Base-by-base conservation (phyloP, 1,140 invertebrate genomes). In the Zaprionus vittiger region DNA sequence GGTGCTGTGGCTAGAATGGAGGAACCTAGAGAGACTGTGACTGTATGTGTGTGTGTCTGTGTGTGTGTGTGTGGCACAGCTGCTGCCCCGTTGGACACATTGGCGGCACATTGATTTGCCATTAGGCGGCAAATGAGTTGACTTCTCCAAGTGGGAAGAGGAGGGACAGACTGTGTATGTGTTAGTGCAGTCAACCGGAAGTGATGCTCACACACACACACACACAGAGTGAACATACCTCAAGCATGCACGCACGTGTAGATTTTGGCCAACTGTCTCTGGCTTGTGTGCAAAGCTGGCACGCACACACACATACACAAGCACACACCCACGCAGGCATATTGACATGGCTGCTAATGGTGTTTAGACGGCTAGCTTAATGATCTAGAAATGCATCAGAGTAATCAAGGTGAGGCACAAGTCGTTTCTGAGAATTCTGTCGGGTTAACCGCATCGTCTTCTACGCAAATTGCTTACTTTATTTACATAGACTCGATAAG, bases 311-410 rank as follows among this genome's bases (percentile, higher is more conserved):
- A 20, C 38, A 17, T 41, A 49, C 55, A 55, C 31, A 41, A 44
- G 44, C 31, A 60, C 44, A 15, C 28, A 17, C 52, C 38, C 55
- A 47, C 31, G 24, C 59, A 54, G 24, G 63, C 44, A 74, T 44
- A 65, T 71, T 72, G 73, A 71, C 60, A 65, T 71, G 61, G 26
- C 67, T 80, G 69, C 78, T 87, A 87, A 87, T 87, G 84, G 78
- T 83, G 81, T 83, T 87, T 83, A 81, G 78, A 73, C 74, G 84
- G 68, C 59, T 72, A 84, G 79, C 71, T 81, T 87, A 87, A 87
- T 87, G 84, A 87, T 87, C 81, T 89, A 89, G 84, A 87, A 87
- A 81, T 87, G 84, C 84, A 87, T 79, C 84, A 84, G 81, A 81
- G 75, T 87, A 87, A 87, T 87, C 81, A 89, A 87, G 84, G 84